These are phyloP conservation scores for Dasyurus viverrinus DNA, from an alignment of 2,113 vertebrate species.

Conservation along the genomic window DNA sequence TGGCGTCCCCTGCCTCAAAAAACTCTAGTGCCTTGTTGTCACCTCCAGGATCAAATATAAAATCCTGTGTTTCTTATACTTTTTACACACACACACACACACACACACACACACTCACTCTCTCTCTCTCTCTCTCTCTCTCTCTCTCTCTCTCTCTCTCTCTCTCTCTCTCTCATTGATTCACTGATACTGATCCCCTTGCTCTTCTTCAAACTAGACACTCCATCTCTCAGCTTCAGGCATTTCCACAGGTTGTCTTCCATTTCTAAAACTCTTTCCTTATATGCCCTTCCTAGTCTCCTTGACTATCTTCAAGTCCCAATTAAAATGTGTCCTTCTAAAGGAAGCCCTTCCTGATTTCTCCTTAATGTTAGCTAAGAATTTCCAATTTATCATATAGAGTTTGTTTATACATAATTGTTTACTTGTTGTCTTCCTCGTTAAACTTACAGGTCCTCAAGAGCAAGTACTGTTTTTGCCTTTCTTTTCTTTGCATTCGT, in stretches of 20 bases:
- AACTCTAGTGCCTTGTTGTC: background rate
- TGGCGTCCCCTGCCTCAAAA: background rate
- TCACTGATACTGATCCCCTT: background rate
- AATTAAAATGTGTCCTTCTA: background rate
- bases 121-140: no score
- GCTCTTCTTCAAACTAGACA: background rate
- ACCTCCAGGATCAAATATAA: background rate
- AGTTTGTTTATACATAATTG: background rate
- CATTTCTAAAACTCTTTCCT: background rate
- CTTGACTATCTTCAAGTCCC: background rate
- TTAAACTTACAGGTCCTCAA: background rate
- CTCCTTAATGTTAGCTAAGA: background rate
- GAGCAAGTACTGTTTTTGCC: background rate
- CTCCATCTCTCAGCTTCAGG: background rate
- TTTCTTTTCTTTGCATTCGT: background rate
- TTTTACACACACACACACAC: background rate
- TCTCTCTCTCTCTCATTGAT: background rate
- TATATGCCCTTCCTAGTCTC: background rate
- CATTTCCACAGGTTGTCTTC: background rate
- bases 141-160: no score
- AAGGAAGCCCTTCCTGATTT: background rate
- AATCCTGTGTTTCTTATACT: background rate
- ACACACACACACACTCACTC: background rate
- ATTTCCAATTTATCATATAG: background rate
- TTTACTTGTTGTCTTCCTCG: background rate